These are phyloP conservation scores for Drosophila carrolli DNA, from an alignment of 1,140 invertebrate genomes.

Conservation along the genomic window DNA sequence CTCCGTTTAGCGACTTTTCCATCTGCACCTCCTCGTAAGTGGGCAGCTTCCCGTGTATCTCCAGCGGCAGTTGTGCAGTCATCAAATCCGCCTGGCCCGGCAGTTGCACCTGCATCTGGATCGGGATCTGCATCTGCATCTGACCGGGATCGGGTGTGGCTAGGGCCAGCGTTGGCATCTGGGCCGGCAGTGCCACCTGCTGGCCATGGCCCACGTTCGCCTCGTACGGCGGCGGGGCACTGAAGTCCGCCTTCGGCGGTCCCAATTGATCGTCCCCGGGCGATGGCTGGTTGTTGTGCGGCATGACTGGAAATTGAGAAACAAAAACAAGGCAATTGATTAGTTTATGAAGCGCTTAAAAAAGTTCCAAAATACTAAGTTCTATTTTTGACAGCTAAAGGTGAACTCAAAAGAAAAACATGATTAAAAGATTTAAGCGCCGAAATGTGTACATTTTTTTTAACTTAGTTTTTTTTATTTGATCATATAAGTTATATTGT, in stretches of 20 bases:
- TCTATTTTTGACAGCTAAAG: not conserved
- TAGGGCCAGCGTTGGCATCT: slow-evolving; percentile 51
- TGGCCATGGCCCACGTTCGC: slow-evolving; percentile 50
- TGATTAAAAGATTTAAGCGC: too few relatives aligned
- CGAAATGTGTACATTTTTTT: not conserved
- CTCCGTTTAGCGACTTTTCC: slow-evolving; percentile 92
- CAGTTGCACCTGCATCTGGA: slow-evolving; percentile 39
- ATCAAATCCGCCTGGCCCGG: slow-evolving; percentile 36
- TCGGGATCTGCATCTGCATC: slow-evolving; percentile 22
- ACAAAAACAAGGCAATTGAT: not conserved
- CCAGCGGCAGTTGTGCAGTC: slow-evolving; percentile 48
- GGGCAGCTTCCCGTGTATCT: slow-evolving; percentile 91
- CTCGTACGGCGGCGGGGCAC: slow-evolving; percentile 93
- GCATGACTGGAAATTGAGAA: slow-evolving; percentile 55
- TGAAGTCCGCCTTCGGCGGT: slow-evolving; percentile 92
- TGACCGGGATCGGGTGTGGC: slow-evolving; percentile 34
- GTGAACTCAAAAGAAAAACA: too few relatives aligned
- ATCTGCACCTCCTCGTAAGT: slow-evolving; percentile 96
- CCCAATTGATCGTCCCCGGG: slow-evolving; percentile 87
- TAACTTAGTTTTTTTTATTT: too few relatives aligned
- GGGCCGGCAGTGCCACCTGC: slow-evolving; percentile 51
- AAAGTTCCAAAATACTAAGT: not conserved
- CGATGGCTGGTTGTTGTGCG: slow-evolving; percentile 71
- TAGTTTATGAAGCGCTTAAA: not conserved
- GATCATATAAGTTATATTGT: too few relatives aligned